These are phyloP conservation scores for Mormyrus proboscirostris DNA, from an alignment of 2,797 vertebrate genomes.

Conservation along the genomic window DNA sequence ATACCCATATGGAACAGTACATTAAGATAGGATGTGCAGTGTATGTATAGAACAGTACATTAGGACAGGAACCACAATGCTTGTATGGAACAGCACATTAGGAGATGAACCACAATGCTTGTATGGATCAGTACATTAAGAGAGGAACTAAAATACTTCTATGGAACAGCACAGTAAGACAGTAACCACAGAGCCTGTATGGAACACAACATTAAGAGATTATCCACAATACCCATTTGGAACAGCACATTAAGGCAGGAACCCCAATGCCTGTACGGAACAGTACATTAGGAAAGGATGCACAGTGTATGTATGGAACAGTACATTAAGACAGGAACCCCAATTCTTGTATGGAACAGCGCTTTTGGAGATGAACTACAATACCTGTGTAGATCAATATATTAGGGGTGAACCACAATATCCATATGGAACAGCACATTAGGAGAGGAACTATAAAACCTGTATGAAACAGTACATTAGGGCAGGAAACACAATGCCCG, in stretches of 20 bases:
- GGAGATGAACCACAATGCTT: background rate
- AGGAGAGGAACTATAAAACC: background rate
- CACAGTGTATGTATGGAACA: background rate
- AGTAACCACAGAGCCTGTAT: too few species aligned
- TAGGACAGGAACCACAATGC: background rate
- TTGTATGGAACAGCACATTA: background rate
- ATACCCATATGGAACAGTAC: background rate
- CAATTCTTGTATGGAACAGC: background rate
- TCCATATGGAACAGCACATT: background rate
- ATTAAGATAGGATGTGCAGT: background rate
- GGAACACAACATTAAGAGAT: background rate
- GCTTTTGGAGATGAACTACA: background rate
- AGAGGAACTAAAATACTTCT: background rate
- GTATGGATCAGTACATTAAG: background rate
- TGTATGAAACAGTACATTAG: background rate
- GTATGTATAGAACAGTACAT: background rate
- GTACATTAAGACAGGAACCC: background rate
- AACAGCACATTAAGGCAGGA: background rate
- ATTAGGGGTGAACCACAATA: background rate
- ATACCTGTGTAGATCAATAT: background rate
- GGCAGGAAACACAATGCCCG: background rate
- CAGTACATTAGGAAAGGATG: background rate
- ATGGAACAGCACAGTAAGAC: too few species aligned
- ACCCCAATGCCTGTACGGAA: background rate
- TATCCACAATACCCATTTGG: background rate